phyloP scores from a whole-genome alignment of 2,888 invertebrate genomes.

The Salticus scenicus region DNA sequence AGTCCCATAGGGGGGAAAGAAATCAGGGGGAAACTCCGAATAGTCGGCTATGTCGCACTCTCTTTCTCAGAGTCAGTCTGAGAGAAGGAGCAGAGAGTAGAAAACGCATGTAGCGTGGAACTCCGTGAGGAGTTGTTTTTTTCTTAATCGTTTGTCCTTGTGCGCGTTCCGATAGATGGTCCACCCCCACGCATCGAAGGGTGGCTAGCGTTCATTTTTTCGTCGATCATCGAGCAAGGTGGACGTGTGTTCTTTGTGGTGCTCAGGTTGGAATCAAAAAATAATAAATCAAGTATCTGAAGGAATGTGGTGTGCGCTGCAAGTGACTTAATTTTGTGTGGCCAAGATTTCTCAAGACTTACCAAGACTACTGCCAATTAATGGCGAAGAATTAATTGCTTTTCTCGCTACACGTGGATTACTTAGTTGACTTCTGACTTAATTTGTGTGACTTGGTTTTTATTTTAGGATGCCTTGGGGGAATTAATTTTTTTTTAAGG shows the following conservation, averaged over 20 bases:
- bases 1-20: constrained; percentile 41
- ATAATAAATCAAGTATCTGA: background rate
- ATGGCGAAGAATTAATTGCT: background rate
- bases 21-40: constrained; percentile 23
- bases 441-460: background rate
- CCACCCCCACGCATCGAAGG: constrained; percentile 28
- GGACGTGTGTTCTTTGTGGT: constrained; percentile 18
- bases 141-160: constrained; percentile 40
- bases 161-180: constrained; percentile 52
- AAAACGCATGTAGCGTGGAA: constrained; percentile 30
- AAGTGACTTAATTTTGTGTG: background rate
- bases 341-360: background rate
- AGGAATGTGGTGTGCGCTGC: background rate
- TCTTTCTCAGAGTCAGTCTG: constrained; percentile 35
- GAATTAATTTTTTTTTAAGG: too few species aligned
- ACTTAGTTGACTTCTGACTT: background rate
- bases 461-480: background rate
- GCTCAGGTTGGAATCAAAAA: background rate
- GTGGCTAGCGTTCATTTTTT: constrained; percentile 42
- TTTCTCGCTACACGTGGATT: background rate
- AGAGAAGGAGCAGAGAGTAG: constrained; percentile 34
- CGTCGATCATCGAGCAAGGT: background rate
- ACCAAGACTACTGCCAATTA: background rate
- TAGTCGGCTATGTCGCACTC: constrained; percentile 61
- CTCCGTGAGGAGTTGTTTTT: constrained; percentile 29